A percentile compares a stretch with the other conserved stretches of the same genome.
These are phyloP conservation scores for Hedya salicella DNA, from an alignment of 2,888 invertebrate genomes.

Conservation along the genomic window DNA sequence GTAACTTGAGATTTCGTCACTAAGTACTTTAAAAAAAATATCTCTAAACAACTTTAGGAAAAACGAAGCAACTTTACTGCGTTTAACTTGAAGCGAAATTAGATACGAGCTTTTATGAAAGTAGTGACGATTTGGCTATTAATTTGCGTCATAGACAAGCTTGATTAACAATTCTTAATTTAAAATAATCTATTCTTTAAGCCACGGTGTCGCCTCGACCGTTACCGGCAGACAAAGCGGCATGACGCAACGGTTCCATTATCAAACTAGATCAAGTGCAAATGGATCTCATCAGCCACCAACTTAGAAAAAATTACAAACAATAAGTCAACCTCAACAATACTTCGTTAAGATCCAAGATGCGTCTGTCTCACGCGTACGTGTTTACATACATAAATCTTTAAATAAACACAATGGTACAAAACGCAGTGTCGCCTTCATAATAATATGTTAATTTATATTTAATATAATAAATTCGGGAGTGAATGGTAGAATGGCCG, in stretches of 20 bases:
- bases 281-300: conserved; percentile 42
- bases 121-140: no score
- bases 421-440: conserved; percentile 42
- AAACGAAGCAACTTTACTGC: no score
- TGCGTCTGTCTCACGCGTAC: conserved; percentile 42
- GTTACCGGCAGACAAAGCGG: conserved; percentile 28
- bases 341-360: conserved; percentile 44
- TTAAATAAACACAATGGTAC: conserved; percentile 43
- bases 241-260: conserved; percentile 37
- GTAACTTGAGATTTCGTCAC: conserved; percentile 27
- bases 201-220: conserved; percentile 36
- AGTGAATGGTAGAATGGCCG: conserved; percentile 41
- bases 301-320: conserved; percentile 43
- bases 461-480: conserved; percentile 45
- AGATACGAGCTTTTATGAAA: no score
- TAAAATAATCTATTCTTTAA: conserved; percentile 19
- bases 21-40: no score
- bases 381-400: conserved; percentile 44
- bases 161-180: conserved; percentile 36
- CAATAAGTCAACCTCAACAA: conserved; percentile 42
- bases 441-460: conserved; percentile 46
- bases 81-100: no score
- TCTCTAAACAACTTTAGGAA: no score
- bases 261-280: conserved; percentile 43
- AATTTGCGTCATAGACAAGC: conserved; percentile 26